Evolutionary conservation across 2,888 invertebrate species (phyloP), one percentile per base, ranked within the genome.

Genomic region (Icerya purchasi): DNA sequence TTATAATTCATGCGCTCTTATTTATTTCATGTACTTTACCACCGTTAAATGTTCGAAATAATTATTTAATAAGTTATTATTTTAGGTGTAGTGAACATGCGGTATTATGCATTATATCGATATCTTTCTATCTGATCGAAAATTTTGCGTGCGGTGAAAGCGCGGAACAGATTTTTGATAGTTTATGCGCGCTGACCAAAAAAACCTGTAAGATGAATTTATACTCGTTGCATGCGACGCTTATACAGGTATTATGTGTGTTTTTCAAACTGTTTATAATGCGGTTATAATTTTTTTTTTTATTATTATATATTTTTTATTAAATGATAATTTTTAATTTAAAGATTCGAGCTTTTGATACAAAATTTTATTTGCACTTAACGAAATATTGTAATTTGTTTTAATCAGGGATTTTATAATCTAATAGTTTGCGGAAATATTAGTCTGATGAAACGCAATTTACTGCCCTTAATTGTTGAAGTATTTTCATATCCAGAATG

Each of bases 91-190:
- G 72, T 65, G 79, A 81, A 68, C 79, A 80, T 64, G 83, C 85
- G 68, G 49, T 52, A 77, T 78, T 59, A 72, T 83, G 64, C 56
- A 72, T 81, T 56, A 76, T 86, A 84, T 78, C 84, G 24, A 71
- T 84, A 56, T 79, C 82, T 56, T 86, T 86, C 71, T 84, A 82
- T 71, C 72, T 87, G 62, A 74, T 86, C 66, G 86, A 87, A 71
- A 80, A 81, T 68, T 60, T 60, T 10, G 53, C 56, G 20, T 51
- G 60, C n/a, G 60, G 60, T n/a, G 60, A 60, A 22, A 60, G 56
- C 22, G 20, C 36, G 10, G 56, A 52, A 22, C 23, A 56, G 2
- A 22, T 60, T 22, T 22, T 60, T 1, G 60, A 60, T 21, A 50
- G 60, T 36, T 36, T 60, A 5, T 36, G 54, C 22, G 56, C 55